Conservation (phyloP, 2,113 vertebrate species). For the Cephalopholis sonnerati region DNA sequence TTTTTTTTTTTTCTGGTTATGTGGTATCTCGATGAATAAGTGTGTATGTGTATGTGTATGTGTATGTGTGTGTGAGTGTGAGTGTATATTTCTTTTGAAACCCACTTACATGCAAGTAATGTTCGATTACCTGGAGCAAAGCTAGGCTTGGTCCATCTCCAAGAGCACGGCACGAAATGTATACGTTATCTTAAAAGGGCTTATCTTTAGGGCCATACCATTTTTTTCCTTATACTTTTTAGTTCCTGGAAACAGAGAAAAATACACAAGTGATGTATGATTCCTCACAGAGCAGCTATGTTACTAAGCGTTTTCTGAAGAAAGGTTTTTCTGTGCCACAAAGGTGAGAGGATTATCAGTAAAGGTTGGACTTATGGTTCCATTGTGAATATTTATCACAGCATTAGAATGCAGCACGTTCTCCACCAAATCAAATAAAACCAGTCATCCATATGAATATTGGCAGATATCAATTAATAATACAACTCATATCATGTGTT, state of each 20-base stretch:
- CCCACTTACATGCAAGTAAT: conserved; percentile 30
- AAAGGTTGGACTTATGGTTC: not conserved
- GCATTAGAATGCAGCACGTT: not conserved
- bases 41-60: not conserved
- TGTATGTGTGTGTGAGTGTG: conserved; percentile 1
- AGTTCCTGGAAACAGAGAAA: not conserved
- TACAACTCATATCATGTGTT: not conserved
- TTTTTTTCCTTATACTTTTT: conserved; percentile 12
- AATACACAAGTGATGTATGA: not conserved
- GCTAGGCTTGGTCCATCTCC: not conserved
- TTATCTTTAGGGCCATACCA: conserved; percentile 29
- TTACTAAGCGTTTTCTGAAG: too few relatives aligned
- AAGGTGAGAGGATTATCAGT: not conserved
- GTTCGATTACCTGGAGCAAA: conserved; percentile 24
- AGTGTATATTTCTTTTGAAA: conserved; percentile 31
- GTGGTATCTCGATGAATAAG: conserved; percentile 13
- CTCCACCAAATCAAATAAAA: not conserved
- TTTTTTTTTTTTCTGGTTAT: not conserved
- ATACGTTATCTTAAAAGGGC: conserved; percentile 45
- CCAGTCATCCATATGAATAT: too few relatives aligned
- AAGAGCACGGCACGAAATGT: conserved; percentile 36
- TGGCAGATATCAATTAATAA: not conserved
- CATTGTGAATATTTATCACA: not conserved
- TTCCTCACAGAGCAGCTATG: not conserved
- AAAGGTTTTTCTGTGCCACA: conserved; percentile 1